Evolutionary conservation across 2,797 vertebrate species (phyloP), one percentile per base, ranked within the genome.

Genomic region (Cynopterus sphinx): DNA sequence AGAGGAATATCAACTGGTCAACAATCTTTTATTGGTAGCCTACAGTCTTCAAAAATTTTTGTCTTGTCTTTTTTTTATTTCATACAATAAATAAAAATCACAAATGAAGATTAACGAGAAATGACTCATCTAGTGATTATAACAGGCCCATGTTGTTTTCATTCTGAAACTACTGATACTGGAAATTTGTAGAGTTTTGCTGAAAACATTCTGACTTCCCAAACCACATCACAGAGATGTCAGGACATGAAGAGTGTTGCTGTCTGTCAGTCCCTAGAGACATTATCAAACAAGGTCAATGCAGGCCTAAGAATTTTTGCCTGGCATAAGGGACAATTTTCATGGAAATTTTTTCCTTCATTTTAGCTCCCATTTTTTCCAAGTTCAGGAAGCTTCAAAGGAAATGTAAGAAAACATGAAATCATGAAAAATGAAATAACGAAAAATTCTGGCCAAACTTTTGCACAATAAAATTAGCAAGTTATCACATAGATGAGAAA

Each of bases 351-450:
- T 84, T 93, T 85, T 79, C 87, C 57, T 91, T 96, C 39, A 85
- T 90, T 85, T 94, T 74, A 55, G 43, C 73, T 86, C 36, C n/a
- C 51, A 68, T 75, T 21, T 85, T 95, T 95, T 92, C 49, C 2
- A 36, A 94, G 39, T 31, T 74, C 33, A 68, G 12, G 46, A 91
- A 73, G 22, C 84, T 90, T 92, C 55, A 93, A 88, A 87, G n/a
- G 10, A 93, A 92, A 96, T 51, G 39, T 21, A 91, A 90, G 61
- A 94, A 95, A 94, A 17, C 21, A 93, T 68, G 21, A 95, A 90
- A 68, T 9, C 4, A 1, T 81, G 36, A 12, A 94, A 93, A 95
- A 84, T 75, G 17, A 77, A 71, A 78, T 70, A 49, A 82, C 68
- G 71, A 91, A 65, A 90, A 67, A 90, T 85, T 87, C n/a, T 93